These are phyloP conservation scores for Paedocypris sp. DNA, from an alignment of 2,113 vertebrate genomes.

Conservation along the genomic window DNA sequence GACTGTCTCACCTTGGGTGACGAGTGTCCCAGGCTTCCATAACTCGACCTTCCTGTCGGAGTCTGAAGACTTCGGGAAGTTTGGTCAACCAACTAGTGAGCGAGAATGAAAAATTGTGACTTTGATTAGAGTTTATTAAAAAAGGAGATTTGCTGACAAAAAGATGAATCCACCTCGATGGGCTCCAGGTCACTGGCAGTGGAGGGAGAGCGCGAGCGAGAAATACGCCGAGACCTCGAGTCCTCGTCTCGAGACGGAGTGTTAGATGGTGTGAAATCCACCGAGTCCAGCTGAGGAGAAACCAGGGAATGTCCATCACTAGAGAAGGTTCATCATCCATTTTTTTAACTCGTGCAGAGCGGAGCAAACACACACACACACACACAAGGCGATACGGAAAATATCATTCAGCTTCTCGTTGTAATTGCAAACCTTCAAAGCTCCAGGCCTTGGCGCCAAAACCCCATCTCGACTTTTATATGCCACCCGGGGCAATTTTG, in stretches of 20 bases:
- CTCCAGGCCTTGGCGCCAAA: too few species aligned
- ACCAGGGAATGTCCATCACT: background rate
- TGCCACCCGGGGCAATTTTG: too few species aligned
- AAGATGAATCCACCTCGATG: too few species aligned
- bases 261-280: slow-evolving; percentile 83
- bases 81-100: slow-evolving; percentile 77
- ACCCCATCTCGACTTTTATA: too few species aligned
- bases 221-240: slow-evolving; percentile 71
- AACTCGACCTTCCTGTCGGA: slow-evolving; percentile 76
- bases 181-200: slow-evolving; percentile 83
- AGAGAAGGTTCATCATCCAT: too few species aligned
- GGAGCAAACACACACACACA: background rate
- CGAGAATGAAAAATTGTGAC: too few species aligned
- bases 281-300: slow-evolving; percentile 70
- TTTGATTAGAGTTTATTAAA: too few species aligned
- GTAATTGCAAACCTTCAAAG: too few species aligned
- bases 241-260: slow-evolving; percentile 77
- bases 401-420: too few species aligned
- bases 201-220: slow-evolving; percentile 79
- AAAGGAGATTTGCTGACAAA: too few species aligned
- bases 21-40: slow-evolving; percentile 73
- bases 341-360: background rate
- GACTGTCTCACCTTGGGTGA: slow-evolving; percentile 79
- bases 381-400: too few species aligned
- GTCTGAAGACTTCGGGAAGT: slow-evolving; percentile 73